phyloP scores from a whole-genome alignment of 1,140 invertebrate species.

The Spodoptera litura region DNA sequence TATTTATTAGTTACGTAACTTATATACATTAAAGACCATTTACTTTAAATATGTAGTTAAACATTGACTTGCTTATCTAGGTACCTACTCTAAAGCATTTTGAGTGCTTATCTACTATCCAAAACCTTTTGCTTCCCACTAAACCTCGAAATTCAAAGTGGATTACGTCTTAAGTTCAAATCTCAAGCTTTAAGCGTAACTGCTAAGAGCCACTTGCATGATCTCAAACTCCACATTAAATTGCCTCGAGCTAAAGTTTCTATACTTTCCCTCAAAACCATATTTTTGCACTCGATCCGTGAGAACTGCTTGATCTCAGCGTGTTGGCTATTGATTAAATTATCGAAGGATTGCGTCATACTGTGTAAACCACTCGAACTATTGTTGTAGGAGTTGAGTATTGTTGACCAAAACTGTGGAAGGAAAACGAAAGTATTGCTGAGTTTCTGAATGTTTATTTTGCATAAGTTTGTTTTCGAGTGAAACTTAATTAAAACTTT shows the following conservation, averaged over 20 bases:
- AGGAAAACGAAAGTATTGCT: too few species aligned
- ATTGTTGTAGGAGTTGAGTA: too few species aligned
- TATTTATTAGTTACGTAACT: too few species aligned
- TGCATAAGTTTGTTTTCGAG: not conserved
- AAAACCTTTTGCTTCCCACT: too few species aligned
- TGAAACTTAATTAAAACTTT: not conserved
- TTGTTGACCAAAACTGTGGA: too few species aligned
- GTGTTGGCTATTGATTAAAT: not conserved
- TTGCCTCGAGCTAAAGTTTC: not conserved
- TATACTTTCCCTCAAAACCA: slow-evolving; percentile 28
- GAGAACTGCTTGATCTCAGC: not conserved
- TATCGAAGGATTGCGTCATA: not conserved
- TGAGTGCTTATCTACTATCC: too few species aligned
- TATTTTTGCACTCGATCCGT: slow-evolving; percentile 25
- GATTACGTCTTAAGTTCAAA: not conserved
- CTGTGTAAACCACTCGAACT: too few species aligned
- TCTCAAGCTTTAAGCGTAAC: not conserved
- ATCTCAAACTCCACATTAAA: not conserved
- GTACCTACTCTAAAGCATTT: too few species aligned
- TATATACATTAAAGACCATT: too few species aligned
- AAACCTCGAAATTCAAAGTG: not conserved
- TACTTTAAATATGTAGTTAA: too few species aligned
- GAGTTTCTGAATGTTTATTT: too few species aligned
- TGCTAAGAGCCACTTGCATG: slow-evolving; percentile 10
- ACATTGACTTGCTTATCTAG: too few species aligned